Base-by-base conservation (phyloP, 1,140 invertebrate species). In the Philopotamus ludificatus region DNA sequence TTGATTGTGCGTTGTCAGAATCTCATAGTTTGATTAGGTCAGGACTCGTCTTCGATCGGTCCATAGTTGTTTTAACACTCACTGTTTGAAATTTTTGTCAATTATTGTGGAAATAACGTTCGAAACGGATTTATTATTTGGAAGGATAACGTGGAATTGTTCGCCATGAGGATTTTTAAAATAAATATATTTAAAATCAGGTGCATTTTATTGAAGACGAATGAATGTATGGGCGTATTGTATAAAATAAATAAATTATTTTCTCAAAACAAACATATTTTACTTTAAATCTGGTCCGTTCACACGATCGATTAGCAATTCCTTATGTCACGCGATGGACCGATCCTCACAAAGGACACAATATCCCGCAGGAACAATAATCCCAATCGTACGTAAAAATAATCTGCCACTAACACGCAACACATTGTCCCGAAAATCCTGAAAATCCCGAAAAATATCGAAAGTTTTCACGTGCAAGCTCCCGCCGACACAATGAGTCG, bases 221-320 rank as follows among this genome's bases (percentile, higher is more conserved):
- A 59, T 59, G 55, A 42, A 42, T 59, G 55, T 42, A 44, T 18
- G 21, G 18, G 28, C 28, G 28, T 12, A 34, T 34, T 34, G 12
- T 41, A 28, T 18, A 44, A 42, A 42, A 42, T 59, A 8, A 59
- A 59, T 59, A 59, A 59, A 59, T 59, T 59, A 59, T 59, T 59
- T 59, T 59, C 55, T 21, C 22, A 59, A 42, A 18, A 59, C n/a
- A n/a, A n/a, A n/a, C n/a, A n/a, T n/a, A n/a, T n/a, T n/a, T n/a
- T n/a, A n/a, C n/a, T n/a, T n/a, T n/a, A n/a, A n/a, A n/a, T n/a
- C n/a, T n/a, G 28, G 28, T 7, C 4, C 28, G 28, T 34, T 7
- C 4, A 34, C 4, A 12, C 28, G 12, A 34, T 34, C 28, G 28
- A 34, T 7, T 34, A 4, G 28, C 4, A 34, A 34, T 12, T 34